Evolutionary conservation across 2,888 invertebrate species (phyloP).

Genomic region (Ichneumoninae sp.): DNA sequence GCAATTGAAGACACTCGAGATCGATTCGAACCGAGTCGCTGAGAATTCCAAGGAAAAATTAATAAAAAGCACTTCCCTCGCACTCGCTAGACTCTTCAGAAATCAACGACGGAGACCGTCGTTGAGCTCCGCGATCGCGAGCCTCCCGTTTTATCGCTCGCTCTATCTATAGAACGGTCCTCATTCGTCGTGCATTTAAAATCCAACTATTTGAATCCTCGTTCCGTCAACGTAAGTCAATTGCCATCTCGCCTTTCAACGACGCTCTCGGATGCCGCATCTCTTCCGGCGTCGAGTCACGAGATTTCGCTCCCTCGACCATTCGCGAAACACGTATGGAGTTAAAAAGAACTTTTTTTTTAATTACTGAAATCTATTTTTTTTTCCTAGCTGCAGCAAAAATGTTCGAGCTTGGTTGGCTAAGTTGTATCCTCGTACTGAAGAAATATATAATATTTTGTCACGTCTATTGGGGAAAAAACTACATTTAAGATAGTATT

Average conservation of each 20-base stretch:
- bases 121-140: not conserved
- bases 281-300: not conserved
- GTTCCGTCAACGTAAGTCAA: not conserved
- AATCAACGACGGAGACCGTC: slow-evolving; percentile 5
- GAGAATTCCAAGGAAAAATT: slow-evolving; percentile 43
- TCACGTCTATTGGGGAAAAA: too few species aligned
- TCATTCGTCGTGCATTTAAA: slow-evolving; percentile 8
- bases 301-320: not conserved
- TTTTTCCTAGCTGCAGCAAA: too few species aligned
- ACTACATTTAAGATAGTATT: too few species aligned
- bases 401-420: too few species aligned
- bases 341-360: too few species aligned
- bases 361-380: too few species aligned
- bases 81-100: not conserved
- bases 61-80: slow-evolving; percentile 25
- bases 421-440: too few species aligned
- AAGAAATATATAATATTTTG: too few species aligned
- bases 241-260: not conserved
- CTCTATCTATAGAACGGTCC: slow-evolving; percentile 6
- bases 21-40: slow-evolving; percentile 29
- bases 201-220: slow-evolving; percentile 10
- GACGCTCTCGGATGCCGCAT: not conserved
- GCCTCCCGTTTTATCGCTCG: not conserved
- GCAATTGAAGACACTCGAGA: slow-evolving; percentile 29
- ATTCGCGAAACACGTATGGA: too few species aligned